Conservation (phyloP, 2,113 vertebrate genomes). For the Dendrocopos noguchii region DNA sequence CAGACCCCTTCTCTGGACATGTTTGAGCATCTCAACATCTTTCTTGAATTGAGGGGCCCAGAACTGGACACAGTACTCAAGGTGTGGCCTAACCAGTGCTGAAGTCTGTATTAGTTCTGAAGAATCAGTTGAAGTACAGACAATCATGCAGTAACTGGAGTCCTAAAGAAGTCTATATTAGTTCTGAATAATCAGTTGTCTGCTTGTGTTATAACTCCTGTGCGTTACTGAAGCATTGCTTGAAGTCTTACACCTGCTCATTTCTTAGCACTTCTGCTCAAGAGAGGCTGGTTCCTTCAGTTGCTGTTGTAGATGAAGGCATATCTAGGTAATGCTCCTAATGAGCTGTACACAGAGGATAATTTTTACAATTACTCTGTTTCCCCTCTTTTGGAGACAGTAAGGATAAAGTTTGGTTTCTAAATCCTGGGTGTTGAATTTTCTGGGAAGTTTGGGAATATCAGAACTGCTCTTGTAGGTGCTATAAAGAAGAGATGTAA, state of each 20-base stretch:
- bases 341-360: not conserved
- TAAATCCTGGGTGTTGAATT: not conserved
- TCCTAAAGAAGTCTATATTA: not conserved
- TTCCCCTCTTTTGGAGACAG: not conserved
- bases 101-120: too few species aligned
- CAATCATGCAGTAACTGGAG: not conserved
- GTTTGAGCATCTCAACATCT: too few species aligned
- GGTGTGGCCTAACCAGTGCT: too few species aligned
- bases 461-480: not conserved
- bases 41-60: too few species aligned
- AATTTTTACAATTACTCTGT: not conserved
- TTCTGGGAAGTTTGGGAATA: not conserved
- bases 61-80: too few species aligned
- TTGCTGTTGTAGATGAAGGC: not conserved
- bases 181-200: not conserved
- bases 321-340: not conserved
- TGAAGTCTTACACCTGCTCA: not conserved
- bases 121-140: not conserved
- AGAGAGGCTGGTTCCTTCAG: not conserved
- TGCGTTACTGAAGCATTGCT: not conserved
- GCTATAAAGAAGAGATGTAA: not conserved
- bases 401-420: not conserved
- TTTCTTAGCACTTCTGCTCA: not conserved
- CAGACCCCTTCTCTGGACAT: too few species aligned
- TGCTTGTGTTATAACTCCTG: not conserved